phyloP scores from a whole-genome alignment of 2,888 invertebrate species.

The Drosophila testacea region DNA sequence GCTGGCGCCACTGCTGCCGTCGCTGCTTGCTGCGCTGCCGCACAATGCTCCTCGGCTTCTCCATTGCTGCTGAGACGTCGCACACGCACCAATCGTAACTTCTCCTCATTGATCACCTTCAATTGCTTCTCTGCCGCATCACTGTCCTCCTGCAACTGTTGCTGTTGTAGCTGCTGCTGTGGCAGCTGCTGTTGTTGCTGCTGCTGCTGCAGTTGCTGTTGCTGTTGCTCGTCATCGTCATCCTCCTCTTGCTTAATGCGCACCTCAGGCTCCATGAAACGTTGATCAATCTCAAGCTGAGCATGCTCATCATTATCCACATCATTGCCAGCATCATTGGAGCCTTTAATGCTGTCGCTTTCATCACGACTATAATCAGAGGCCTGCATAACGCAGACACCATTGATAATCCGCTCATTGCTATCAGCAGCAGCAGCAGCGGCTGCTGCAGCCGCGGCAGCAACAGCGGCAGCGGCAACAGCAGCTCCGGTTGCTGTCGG shows the following conservation, averaged over 20 bases:
- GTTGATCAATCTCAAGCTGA: conserved; percentile 79
- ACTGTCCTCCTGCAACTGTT: conserved; percentile 25
- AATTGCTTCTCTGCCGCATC: conserved; percentile 62
- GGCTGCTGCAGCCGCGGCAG: conserved; percentile 28
- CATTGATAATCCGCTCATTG: conserved; percentile 96
- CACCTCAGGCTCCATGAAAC: conserved; percentile 84
- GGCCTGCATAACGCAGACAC: conserved; percentile 96
- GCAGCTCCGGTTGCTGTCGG: conserved; percentile 41
- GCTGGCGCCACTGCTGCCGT: conserved; percentile 29
- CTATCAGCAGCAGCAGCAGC: conserved; percentile 86
- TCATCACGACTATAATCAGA: conserved; percentile 87
- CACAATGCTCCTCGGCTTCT: conserved; percentile 39
- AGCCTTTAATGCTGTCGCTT: conserved; percentile 87
- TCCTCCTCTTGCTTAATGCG: conserved; percentile 83
- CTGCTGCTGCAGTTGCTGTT: conserved; percentile 22
- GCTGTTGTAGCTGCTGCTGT: conserved; percentile 23
- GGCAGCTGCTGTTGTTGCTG: conserved; percentile 16
- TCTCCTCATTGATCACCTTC: conserved; percentile 78
- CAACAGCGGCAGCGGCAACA: conserved; percentile 64
- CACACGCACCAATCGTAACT: conserved; percentile 81
- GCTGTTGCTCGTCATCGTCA: conserved; percentile 69
- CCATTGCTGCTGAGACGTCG: conserved; percentile 76
- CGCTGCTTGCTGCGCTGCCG: conserved; percentile 43
- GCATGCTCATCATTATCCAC: conserved; percentile 68
- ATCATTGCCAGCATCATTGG: conserved; percentile 48